A percentile compares a stretch with the other conserved stretches of the same genome.
Evolutionary conservation across 23 tunicate genomes (phyloP).

Genomic region (Ciona savignyi): DNA sequence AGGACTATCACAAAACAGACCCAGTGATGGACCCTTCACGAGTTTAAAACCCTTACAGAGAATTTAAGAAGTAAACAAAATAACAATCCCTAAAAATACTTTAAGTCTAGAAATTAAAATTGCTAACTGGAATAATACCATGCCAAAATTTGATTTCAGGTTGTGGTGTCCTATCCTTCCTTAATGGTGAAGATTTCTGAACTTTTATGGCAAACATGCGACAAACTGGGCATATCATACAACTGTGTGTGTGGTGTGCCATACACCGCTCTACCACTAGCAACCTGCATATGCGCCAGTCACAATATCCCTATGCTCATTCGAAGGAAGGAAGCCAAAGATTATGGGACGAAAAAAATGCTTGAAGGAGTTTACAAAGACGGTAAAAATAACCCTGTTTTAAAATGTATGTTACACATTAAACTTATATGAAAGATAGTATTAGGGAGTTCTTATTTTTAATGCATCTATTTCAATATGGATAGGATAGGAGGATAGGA

Average conservation of each 20-base stretch:
- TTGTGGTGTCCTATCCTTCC: constrained; percentile 71
- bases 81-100: no score
- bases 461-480: no score
- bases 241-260: constrained; percentile 70
- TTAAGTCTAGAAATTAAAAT: no score
- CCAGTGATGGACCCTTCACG: no score
- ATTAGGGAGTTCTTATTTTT: no score
- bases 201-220: constrained; percentile 17
- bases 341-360: constrained; percentile 86
- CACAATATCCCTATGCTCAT: constrained; percentile 76
- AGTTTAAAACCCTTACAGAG: no score
- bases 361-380: constrained; percentile 59
- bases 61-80: no score
- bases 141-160: no score
- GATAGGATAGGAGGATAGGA: no score
- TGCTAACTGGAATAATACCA: no score
- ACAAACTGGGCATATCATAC: not conserved
- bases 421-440: not conserved
- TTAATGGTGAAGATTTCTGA: constrained; percentile 43
- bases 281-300: constrained; percentile 46
- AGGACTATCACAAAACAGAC: no score
- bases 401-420: not conserved
- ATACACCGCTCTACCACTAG: constrained; percentile 88
- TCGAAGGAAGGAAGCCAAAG: constrained; percentile 75
- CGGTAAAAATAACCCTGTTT: constrained; percentile 11